Evolutionary conservation across 2,113 vertebrate species (phyloP).

Genomic region (Dipodomys ordii): DNA sequence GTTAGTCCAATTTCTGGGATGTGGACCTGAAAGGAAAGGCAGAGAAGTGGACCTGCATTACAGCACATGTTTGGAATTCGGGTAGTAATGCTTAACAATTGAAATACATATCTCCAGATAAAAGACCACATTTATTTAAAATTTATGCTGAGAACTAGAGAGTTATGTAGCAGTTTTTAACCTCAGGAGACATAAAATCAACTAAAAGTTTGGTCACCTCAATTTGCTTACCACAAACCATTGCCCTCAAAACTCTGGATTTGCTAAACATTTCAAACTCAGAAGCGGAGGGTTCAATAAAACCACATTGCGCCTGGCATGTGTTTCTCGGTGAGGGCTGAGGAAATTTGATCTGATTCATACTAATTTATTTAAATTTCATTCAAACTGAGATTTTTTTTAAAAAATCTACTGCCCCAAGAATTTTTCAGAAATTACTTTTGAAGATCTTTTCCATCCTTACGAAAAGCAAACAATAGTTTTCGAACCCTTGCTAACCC

Average conservation of each 20-base stretch:
- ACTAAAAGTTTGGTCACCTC: slow-evolving; percentile 70
- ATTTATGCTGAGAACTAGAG: slow-evolving; percentile 59
- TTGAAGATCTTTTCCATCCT: slow-evolving; percentile 44
- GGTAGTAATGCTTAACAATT: slow-evolving; percentile 10
- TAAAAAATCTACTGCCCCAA: slow-evolving; percentile 57
- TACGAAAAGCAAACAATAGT: slow-evolving; percentile 53
- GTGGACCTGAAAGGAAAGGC: neutral
- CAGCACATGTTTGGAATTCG: slow-evolving; percentile 43
- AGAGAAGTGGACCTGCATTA: neutral
- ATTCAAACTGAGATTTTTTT: slow-evolving; percentile 74
- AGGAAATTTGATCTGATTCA: slow-evolving; percentile 75
- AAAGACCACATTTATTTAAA: slow-evolving; percentile 56
- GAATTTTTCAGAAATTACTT: slow-evolving; percentile 55
- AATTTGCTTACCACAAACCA: slow-evolving; percentile 79
- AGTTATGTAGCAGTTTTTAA: slow-evolving; percentile 71
- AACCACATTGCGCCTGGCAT: slow-evolving; percentile 77
- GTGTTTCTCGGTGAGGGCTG: slow-evolving; percentile 49
- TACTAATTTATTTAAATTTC: slow-evolving; percentile 80
- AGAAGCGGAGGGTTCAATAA: slow-evolving; percentile 71
- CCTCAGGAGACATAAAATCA: slow-evolving; percentile 71
- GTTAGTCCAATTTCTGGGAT: neutral
- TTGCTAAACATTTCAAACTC: slow-evolving; percentile 79
- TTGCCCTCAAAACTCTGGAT: slow-evolving; percentile 71
- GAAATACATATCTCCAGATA: slow-evolving; percentile 37
- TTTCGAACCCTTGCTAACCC: slow-evolving; percentile 43